Conservation (phyloP, 1,140 invertebrate genomes). For the Proctacanthus coquilletti region DNA sequence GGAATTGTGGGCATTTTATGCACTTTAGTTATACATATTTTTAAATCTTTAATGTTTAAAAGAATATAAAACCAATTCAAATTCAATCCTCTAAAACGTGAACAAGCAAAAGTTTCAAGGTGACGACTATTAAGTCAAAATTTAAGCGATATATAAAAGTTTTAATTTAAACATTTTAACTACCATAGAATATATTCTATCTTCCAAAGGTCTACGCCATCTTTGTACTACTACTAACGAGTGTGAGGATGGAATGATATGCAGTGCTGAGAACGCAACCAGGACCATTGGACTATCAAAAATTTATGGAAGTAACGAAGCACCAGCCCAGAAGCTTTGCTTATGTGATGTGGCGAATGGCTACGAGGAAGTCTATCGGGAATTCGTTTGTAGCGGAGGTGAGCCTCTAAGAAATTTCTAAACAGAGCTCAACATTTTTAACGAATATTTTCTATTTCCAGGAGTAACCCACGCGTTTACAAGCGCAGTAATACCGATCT, state of each 20-base stretch:
- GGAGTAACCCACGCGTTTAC: too few species aligned
- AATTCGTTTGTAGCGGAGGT: slow-evolving; percentile 37
- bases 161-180: neutral
- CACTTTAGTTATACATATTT: slow-evolving; percentile 5
- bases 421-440: too few species aligned
- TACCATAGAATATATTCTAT: neutral
- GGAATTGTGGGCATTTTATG: too few species aligned
- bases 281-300: slow-evolving; percentile 28
- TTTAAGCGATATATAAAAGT: too few species aligned
- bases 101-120: too few species aligned
- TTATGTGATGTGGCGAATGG: slow-evolving; percentile 37
- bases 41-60: slow-evolving; percentile 9
- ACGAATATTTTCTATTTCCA: too few species aligned
- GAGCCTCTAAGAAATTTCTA: too few species aligned
- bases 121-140: too few species aligned
- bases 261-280: slow-evolving; percentile 34
- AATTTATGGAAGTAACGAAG: slow-evolving; percentile 22
- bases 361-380: slow-evolving; percentile 32
- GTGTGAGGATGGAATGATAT: slow-evolving; percentile 37
- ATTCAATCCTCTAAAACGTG: too few species aligned
- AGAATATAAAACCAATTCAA: neutral
- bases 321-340: slow-evolving; percentile 31
- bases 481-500: too few species aligned
- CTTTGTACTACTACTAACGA: slow-evolving; percentile 34
- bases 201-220: slow-evolving; percentile 34